Evolutionary conservation across 2,888 invertebrate species (phyloP), one percentile per base, ranked within the genome.

Genomic region (Hipparchia sbordonii): DNA sequence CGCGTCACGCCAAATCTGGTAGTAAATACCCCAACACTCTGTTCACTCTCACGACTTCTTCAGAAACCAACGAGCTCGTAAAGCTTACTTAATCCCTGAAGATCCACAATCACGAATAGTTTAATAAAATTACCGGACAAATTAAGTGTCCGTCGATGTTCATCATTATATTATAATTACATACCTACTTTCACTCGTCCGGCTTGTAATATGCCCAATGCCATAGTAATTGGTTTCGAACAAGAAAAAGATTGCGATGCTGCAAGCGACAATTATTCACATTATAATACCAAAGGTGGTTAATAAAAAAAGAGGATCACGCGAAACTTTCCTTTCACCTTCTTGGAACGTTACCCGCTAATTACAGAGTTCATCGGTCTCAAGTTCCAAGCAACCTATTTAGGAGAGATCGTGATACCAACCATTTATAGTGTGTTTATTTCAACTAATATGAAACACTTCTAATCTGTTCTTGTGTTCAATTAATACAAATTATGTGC

Each of bases 1-100:
- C 85, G 83, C 84, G 85, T 89, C 88, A 90, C 85, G 84, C 90
- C 88, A 88, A 91, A 90, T 84, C 85, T 89, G 86, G 88, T 87
- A 85, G 87, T 89, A 87, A 90, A 89, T 87, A 85, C 87, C 84
- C 83, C 81, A 82, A 85, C 84, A 87, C 85, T 82, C 77, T 78
- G 81, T 84, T 83, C 84, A 80, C 83, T 87, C 83, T 85, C 85
- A 83, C 84, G 79, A 81, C 75, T 80, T 88, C 84, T 87, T 82
- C 66, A 66, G 61, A 71, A 77, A 81, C 74, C 75, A 75, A 65
- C 72, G 70, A 33, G 56, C 10, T 45, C 46, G 33, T 66, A 67
- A 48, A 67, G n/a, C 48, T 46, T 52, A 52, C 6, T 45, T 48
- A 52, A 48, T 57, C 48, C 51, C 39, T 57, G 39, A 9, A 12